Percentiles rank a stretch among this genome's conserved stretches.
Conservation (phyloP, 2,797 vertebrate genomes). For the Anguilla pacifica region DNA sequence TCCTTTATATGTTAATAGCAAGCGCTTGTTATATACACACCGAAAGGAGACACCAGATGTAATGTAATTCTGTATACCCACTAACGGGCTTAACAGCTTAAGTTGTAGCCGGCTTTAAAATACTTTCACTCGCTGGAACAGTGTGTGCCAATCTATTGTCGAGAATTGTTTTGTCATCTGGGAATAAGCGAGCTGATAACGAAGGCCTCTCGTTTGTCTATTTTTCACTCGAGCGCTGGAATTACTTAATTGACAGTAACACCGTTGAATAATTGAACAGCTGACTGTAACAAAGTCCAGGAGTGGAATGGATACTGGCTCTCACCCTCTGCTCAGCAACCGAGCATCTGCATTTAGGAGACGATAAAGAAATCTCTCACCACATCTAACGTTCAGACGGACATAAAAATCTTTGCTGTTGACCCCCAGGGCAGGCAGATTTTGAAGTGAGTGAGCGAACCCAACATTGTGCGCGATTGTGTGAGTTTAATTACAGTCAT, state of each 20-base stretch:
- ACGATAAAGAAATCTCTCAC: conserved; percentile 61
- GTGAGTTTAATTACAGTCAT: conserved; percentile 64
- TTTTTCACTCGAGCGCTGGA: not conserved
- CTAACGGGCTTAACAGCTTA: conserved; percentile 28
- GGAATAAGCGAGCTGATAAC: not conserved
- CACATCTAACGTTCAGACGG: conserved; percentile 68
- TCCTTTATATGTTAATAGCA: not conserved
- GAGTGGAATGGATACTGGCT: conserved; percentile 4
- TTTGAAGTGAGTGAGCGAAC: conserved; percentile 50
- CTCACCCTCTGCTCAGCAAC: conserved; percentile 52
- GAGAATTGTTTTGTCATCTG: not conserved
- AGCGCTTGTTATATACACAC: not conserved
- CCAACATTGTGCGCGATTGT: conserved; percentile 55
- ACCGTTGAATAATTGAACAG: conserved; percentile 30
- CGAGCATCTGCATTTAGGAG: conserved; percentile 54
- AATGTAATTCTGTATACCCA: conserved; percentile 9
- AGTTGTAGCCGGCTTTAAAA: conserved; percentile 14
- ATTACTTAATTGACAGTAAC: conserved; percentile 3
- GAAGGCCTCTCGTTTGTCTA: not conserved
- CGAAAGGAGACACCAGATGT: not conserved
- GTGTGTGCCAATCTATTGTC: not conserved
- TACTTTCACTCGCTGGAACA: conserved; percentile 32
- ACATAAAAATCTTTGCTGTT: conserved; percentile 56
- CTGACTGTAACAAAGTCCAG: conserved; percentile 25
- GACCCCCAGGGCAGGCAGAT: conserved; percentile 51